Conservation (phyloP, 2,113 vertebrate species). For the Mastomys coucha region DNA sequence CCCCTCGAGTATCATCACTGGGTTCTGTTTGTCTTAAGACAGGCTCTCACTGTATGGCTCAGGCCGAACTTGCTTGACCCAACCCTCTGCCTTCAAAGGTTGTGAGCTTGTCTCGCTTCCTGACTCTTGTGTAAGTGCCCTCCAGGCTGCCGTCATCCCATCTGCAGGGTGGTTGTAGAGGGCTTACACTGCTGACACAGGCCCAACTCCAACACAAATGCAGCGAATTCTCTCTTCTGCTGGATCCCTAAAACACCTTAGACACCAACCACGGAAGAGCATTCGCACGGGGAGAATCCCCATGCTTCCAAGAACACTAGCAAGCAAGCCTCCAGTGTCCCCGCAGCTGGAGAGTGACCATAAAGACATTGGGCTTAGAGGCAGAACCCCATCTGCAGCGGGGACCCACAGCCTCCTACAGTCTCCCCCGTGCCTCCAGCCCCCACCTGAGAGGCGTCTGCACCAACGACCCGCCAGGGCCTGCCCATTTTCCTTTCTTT, state of each 20-base stretch:
- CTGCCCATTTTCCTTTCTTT: conserved; percentile 85
- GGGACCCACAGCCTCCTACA: background rate
- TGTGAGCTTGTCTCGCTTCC: background rate
- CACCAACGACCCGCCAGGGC: conserved; percentile 76
- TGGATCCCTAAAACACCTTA: background rate
- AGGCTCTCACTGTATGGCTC: background rate
- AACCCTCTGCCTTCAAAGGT: background rate
- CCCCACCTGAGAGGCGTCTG: conserved; percentile 39
- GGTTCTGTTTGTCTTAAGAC: background rate
- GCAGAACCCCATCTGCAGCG: background rate
- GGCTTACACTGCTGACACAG: background rate
- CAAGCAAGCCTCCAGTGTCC: fast-evolving
- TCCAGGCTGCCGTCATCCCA: conserved; percentile 10
- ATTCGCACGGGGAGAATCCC: background rate
- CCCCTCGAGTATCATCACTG: background rate
- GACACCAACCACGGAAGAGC: background rate
- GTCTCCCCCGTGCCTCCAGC: conserved; percentile 62
- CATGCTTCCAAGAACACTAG: fast-evolving
- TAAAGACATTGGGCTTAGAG: background rate
- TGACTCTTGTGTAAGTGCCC: background rate
- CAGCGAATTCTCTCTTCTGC: background rate
- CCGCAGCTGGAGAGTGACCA: background rate
- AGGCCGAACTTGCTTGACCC: background rate
- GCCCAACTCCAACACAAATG: background rate
- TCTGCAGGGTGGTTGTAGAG: background rate